A percentile compares a stretch with the other conserved stretches of the same genome.
These are phyloP conservation scores for Clarias fuscus DNA, from an alignment of 2,797 vertebrate genomes.

Conservation along the genomic window DNA sequence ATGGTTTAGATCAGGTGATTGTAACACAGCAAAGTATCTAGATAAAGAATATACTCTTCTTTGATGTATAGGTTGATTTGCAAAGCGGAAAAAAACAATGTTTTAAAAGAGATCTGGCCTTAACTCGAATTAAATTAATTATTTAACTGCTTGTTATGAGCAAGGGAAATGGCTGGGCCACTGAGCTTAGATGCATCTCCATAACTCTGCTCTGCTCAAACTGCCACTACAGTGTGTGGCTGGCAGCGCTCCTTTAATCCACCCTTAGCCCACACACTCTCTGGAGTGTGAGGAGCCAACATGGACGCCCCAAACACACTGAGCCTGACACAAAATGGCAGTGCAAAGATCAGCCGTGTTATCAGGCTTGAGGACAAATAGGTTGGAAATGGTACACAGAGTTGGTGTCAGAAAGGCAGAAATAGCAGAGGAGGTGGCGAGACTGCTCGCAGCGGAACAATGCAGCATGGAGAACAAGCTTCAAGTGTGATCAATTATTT, in stretches of 20 bases:
- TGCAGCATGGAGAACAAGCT: constrained; percentile 37
- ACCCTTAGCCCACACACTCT: constrained; percentile 52
- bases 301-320: constrained; percentile 55
- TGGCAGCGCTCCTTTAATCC: constrained; percentile 52
- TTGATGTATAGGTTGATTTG: background rate
- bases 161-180: constrained; percentile 14
- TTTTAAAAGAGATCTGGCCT: background rate
- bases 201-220: constrained; percentile 31
- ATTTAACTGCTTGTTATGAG: constrained; percentile 25
- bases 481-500: constrained; percentile 48
- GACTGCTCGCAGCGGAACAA: constrained; percentile 41
- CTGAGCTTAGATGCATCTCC: constrained; percentile 29
- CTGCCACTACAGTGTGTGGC: constrained; percentile 37
- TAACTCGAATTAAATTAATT: background rate
- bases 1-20: background rate
- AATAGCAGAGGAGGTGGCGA: constrained; percentile 33
- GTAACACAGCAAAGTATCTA: background rate
- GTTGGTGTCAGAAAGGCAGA: constrained; percentile 37
- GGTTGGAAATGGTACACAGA: constrained; percentile 38
- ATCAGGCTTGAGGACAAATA: constrained; percentile 55
- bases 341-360: constrained; percentile 59
- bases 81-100: no score
- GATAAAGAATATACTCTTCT: background rate
- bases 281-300: constrained; percentile 55
- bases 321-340: constrained; percentile 60